A percentile compares a stretch with the other conserved stretches of the same genome.
These are phyloP conservation scores for Chaetogeoica ovagalla DNA, from an alignment of 2,888 invertebrate genomes.

Conservation along the genomic window DNA sequence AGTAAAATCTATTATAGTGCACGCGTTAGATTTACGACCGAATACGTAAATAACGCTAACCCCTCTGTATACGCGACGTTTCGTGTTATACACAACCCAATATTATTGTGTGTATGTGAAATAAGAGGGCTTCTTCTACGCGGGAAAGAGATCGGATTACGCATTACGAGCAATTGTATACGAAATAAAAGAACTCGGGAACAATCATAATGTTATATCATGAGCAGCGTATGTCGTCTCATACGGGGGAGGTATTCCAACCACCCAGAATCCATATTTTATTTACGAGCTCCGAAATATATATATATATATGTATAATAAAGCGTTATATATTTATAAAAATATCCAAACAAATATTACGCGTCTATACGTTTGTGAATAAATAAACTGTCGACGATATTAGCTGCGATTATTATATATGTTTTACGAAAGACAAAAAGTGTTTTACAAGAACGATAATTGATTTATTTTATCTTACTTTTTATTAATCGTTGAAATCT, in stretches of 20 bases:
- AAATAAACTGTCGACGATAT: too few relatives aligned
- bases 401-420: too few relatives aligned
- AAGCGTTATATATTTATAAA: not conserved
- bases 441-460: too few relatives aligned
- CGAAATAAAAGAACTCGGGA: conserved; percentile 1
- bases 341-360: too few relatives aligned
- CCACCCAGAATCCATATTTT: conserved; percentile 1
- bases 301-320: too few relatives aligned
- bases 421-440: too few relatives aligned
- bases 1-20: too few relatives aligned
- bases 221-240: not conserved
- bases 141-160: not conserved
- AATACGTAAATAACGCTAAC: not conserved
- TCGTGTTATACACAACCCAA: not conserved
- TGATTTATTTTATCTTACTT: too few relatives aligned
- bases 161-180: not conserved
- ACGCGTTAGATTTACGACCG: too few relatives aligned
- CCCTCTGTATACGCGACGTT: not conserved
- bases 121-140: conserved; percentile 39
- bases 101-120: not conserved
- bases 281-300: not conserved
- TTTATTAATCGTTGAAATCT: too few relatives aligned
- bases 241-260: too few relatives aligned
- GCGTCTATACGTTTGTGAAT: too few relatives aligned
- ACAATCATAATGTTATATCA: not conserved